Percentiles rank a stretch among this genome's conserved stretches.
Evolutionary conservation across 2,888 invertebrate genomes (phyloP).

Genomic region (Sicus ferrugineus): DNA sequence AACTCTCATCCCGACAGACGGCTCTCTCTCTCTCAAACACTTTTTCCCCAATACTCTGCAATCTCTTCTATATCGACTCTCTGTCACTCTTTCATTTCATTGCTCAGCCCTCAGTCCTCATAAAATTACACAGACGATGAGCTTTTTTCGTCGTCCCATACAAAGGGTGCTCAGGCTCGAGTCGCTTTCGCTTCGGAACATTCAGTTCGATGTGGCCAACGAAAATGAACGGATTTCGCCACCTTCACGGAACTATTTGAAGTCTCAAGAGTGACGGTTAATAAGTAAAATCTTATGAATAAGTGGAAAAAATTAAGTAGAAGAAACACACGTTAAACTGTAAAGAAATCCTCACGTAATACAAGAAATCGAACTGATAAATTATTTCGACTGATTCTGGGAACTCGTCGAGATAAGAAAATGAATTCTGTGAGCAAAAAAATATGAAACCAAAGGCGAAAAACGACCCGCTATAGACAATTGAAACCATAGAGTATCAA

Average conservation of each 20-base stretch:
- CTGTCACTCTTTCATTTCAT: too few relatives aligned
- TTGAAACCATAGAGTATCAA: too few relatives aligned
- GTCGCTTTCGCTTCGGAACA: constrained; percentile 21
- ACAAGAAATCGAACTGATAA: neutral
- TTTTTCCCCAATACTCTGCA: neutral
- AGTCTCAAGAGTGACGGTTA: constrained; percentile 11
- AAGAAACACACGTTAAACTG: neutral
- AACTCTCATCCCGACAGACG: neutral
- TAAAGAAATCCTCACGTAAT: neutral
- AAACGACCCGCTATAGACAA: neutral
- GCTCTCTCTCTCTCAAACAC: neutral
- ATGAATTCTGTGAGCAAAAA: too few relatives aligned
- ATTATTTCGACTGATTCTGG: neutral
- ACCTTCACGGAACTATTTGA: neutral
- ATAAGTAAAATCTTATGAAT: constrained; percentile 7
- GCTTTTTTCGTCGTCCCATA: constrained; percentile 1
- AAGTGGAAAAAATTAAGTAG: neutral
- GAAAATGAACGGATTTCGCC: constrained; percentile 25
- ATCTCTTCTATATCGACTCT: neutral
- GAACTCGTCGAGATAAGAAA: neutral
- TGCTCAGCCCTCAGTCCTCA: neutral
- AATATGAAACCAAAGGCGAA: neutral
- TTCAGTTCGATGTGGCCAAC: constrained; percentile 31
- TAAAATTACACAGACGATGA: neutral
- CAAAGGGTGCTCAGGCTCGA: constrained; percentile 5